phyloP scores from a whole-genome alignment of 2,113 vertebrate genomes.

The Larimichthys polyactis region DNA sequence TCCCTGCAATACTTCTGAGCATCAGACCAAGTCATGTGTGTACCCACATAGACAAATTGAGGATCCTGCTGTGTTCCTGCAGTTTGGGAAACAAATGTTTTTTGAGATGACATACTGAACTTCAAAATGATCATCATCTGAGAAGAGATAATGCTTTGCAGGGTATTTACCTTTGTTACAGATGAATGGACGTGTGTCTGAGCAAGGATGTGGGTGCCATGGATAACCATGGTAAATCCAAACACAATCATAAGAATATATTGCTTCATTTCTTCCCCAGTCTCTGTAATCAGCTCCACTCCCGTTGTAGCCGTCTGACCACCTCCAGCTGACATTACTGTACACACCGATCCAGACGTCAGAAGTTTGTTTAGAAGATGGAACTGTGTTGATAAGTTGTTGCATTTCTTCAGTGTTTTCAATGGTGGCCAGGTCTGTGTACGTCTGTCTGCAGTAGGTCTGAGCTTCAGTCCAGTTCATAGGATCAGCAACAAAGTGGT shows the following conservation, averaged over 20 bases:
- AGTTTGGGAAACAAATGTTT: background rate
- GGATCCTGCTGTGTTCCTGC: background rate
- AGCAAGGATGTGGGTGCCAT: no score
- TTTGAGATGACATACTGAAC: background rate
- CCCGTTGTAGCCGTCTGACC: constrained; percentile 1
- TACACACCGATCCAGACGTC: constrained; percentile 28
- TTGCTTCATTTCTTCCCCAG: background rate
- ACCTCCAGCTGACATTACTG: background rate
- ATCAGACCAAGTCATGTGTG: fast-evolving
- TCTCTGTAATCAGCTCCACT: background rate
- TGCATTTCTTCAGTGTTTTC: background rate
- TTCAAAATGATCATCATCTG: background rate
- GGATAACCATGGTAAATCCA: no score
- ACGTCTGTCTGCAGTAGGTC: constrained; percentile 28
- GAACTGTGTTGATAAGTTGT: background rate
- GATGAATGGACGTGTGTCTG: background rate
- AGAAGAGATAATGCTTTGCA: background rate
- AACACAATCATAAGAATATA: no score
- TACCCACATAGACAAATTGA: background rate
- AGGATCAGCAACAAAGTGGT: background rate
- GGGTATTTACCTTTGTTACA: background rate
- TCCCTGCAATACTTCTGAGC: constrained; percentile 20
- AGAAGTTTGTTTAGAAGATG: background rate
- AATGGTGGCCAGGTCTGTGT: constrained; percentile 26
- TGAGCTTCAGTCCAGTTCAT: constrained; percentile 25